Evolutionary conservation across 2,113 vertebrate species (phyloP), one percentile per base, ranked within the genome.

Genomic region (Noturus placidus): DNA sequence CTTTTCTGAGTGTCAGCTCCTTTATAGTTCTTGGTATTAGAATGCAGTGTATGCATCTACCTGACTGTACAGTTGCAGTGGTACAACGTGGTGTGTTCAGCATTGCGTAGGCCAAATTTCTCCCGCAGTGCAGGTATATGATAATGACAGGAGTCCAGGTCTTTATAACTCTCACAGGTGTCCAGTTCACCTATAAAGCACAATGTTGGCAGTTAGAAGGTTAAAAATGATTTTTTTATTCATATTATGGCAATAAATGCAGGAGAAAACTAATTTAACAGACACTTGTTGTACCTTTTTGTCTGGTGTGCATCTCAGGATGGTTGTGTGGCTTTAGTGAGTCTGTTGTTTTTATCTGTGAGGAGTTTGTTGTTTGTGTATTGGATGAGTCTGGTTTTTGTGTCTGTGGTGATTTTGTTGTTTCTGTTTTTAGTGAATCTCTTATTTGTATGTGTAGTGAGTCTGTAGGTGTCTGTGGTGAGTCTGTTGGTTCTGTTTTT

Each of bases 11-110:
- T 9, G 33, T 81, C 3, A 59, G 52, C 33, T 84, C 19, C 20
- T 10, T 83, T 56, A 15, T 22, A 67, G 22, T 63, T 63, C 19
- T 59, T 17, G 56, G 20, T 61, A n/a, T 20, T 22, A 59, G 9
- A 78, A n/a, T 25, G 42, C 27, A 50, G 54, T 27, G 22, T 25
- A 10, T 52, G 17, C 5, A 13, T n/a, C 83, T 88, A 97, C 97
- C 96, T 96, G 88, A 1, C 82, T 0, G 94, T 97, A 15, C 97
- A 97, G 90, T 95, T 95, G 91, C 97, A 98, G 92, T 97, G 96
- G 87, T 97, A 97, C 59, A 97, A 92, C 0, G 88, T 94, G 25
- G 5, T 65, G 0, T 0, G 46, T 57, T 94, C 94, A 0, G 1
- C 0, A 5, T 97, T 98, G 80, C 86, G 86, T 85, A 97, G 91